Base-by-base conservation (phyloP, 2,888 invertebrate genomes). In the Melanostoma mellinum region DNA sequence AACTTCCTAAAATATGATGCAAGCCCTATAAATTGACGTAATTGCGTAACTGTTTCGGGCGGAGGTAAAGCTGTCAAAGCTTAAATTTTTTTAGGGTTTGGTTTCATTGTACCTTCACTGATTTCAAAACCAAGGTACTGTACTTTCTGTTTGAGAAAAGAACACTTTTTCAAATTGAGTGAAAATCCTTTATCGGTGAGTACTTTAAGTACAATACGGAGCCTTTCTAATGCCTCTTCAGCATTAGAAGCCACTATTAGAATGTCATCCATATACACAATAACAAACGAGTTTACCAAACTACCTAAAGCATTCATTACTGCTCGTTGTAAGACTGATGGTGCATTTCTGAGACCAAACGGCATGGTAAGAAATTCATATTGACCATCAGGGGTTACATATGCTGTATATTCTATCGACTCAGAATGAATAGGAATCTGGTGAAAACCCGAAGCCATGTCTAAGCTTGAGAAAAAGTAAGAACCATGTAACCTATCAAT, bases 121-220 rank as follows among this genome's bases (percentile, higher is more conserved):
- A 82, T 73, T 42, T 80, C 80, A 40, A 63, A 71, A 30, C 71
- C 71, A 30, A 77, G 55, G 33, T 61, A 77, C 10, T 77, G 46
- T 33, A 69, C 69, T 36, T 52, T 68, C 10, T 36, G 32, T 69
- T 61, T 61, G 35, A 73, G 38, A 40, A 60, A 75, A 67, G 44
- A 60, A n/a, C 56, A 69, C 33, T 55, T 77, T 61, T 61, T 68
- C 8, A 71, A 2, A 48, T 71, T 77, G 6, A 77, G 36, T 20
- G 68, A 69, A 50, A 77, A 77, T 33, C 58, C 55, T 35, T 48
- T 46, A 48, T 60, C 32, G 3, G 53, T 44, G 3, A 55, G n/a
- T 10, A 36, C 10, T 10, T 10, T 5, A 10, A 38, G 9, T 3
- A 55, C 55, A 4, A n/a, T 55, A 36, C 10, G 6, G n/a, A 55